These are phyloP conservation scores for Nerophis lumbriciformis DNA, from an alignment of 2,113 vertebrate genomes.

Conservation along the genomic window DNA sequence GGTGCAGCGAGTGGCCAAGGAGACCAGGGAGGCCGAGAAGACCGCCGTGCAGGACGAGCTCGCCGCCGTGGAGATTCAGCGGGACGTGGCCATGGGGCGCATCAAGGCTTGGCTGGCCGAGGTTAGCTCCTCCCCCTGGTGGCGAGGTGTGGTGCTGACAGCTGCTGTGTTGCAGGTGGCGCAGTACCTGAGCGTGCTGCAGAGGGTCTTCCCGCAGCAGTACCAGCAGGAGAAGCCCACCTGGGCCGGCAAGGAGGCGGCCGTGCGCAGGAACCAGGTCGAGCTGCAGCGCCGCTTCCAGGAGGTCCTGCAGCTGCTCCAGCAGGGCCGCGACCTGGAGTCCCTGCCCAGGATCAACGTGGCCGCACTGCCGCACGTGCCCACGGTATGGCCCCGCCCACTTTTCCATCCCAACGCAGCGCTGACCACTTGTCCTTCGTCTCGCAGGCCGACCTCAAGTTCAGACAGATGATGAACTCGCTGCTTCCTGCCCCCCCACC, in stretches of 20 bases:
- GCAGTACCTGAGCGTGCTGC: slow-evolving; percentile 74
- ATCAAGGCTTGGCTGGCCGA: slow-evolving; percentile 82
- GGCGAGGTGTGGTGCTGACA: background rate
- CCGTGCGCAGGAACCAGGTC: slow-evolving; percentile 34
- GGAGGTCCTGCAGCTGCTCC: slow-evolving; percentile 80
- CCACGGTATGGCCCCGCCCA: slow-evolving; percentile 54
- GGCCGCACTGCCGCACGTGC: slow-evolving; percentile 76
- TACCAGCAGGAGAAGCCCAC: slow-evolving; percentile 18
- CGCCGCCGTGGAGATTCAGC: slow-evolving; percentile 79
- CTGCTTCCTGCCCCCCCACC: slow-evolving; percentile 8
- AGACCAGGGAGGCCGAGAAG: slow-evolving; percentile 38
- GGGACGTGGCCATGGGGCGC: slow-evolving; percentile 76
- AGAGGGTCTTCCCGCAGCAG: slow-evolving; percentile 49
- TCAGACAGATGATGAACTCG: slow-evolving; percentile 40
- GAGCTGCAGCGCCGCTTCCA: slow-evolving; percentile 77
- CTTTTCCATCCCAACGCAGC: no score
- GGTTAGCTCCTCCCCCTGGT: slow-evolving; percentile 47
- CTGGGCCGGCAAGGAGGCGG: slow-evolving; percentile 58
- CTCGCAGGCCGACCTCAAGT: slow-evolving; percentile 50
- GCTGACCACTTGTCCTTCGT: background rate
- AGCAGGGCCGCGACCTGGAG: slow-evolving; percentile 77
- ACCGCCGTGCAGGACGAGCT: slow-evolving; percentile 64
- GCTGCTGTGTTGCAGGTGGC: slow-evolving; percentile 27
- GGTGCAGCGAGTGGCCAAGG: slow-evolving; percentile 41
- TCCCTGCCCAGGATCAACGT: slow-evolving; percentile 79